Conservation (phyloP, 2,888 invertebrate genomes). For the Dioctria linearis region DNA sequence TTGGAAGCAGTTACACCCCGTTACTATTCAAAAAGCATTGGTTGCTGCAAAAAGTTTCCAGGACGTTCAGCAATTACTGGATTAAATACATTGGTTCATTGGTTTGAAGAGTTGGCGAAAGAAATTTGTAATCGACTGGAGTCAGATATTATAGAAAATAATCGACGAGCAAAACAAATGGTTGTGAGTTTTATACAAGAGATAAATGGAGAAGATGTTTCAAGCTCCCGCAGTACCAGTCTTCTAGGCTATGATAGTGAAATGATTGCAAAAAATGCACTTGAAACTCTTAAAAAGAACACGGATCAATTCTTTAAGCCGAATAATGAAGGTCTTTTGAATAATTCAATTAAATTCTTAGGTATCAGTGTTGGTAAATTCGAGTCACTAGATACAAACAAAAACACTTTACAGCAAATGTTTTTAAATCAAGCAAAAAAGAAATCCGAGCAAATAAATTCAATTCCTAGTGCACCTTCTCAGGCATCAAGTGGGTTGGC, state of each 20-base stretch:
- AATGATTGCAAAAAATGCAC: conserved; percentile 77
- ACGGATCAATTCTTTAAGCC: conserved; percentile 68
- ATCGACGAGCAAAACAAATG: conserved; percentile 83
- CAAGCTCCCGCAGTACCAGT: conserved; percentile 78
- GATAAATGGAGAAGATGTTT: conserved; percentile 73
- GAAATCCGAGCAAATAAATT: conserved; percentile 56
- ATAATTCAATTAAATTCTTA: conserved; percentile 78
- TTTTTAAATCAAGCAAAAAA: conserved; percentile 72
- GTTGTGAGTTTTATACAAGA: conserved; percentile 80
- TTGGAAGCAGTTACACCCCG: conserved; percentile 88
- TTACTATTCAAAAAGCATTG: conserved; percentile 92
- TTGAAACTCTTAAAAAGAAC: conserved; percentile 79
- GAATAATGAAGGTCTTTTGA: conserved; percentile 65
- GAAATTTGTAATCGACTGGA: conserved; percentile 89
- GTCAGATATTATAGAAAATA: conserved; percentile 85
- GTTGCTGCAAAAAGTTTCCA: conserved; percentile 94
- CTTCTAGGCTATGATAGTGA: conserved; percentile 78
- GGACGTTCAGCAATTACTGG: conserved; percentile 83
- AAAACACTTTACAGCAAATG: conserved; percentile 75
- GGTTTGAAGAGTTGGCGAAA: conserved; percentile 84
- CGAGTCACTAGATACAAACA: conserved; percentile 74
- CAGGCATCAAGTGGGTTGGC: neutral
- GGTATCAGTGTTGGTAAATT: conserved; percentile 88
- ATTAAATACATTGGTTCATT: conserved; percentile 79
- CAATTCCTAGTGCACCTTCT: neutral